phyloP scores from a whole-genome alignment of 2,888 invertebrate species.

The Pherbina coryleti region DNA sequence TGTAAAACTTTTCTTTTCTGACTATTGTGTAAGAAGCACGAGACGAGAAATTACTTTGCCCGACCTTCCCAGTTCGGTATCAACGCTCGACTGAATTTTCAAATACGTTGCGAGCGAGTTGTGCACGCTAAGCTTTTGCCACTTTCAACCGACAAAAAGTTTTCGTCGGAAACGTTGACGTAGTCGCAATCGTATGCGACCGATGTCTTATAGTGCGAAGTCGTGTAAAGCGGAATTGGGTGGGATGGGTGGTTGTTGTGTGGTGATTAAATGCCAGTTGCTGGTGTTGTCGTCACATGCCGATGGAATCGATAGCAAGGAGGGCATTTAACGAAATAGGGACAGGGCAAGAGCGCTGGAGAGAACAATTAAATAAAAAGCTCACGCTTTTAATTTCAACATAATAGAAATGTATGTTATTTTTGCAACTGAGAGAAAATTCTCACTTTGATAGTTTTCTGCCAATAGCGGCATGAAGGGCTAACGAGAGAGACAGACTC shows the following conservation, averaged over 20 bases:
- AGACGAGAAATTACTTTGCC: constrained; percentile 62
- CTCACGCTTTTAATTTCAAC: constrained; percentile 38
- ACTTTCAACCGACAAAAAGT: constrained; percentile 28
- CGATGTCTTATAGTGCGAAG: neutral
- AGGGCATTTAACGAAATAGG: neutral
- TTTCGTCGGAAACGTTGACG: constrained; percentile 24
- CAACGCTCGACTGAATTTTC: constrained; percentile 69
- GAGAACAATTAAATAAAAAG: constrained; percentile 22
- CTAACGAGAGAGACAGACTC: neutral
- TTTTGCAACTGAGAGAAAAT: constrained; percentile 58
- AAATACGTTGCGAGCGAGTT: constrained; percentile 59
- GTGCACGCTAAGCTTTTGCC: constrained; percentile 25
- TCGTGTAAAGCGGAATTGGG: neutral
- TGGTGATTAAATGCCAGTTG: neutral
- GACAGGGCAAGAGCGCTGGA: neutral
- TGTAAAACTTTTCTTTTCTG: constrained; percentile 25
- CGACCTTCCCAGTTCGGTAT: constrained; percentile 69
- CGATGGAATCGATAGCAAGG: constrained; percentile 23
- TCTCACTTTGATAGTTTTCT: neutral
- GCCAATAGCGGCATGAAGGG: neutral
- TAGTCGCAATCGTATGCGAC: neutral
- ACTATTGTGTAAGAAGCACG: constrained; percentile 64
- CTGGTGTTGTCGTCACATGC: constrained; percentile 33
- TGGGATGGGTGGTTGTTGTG: neutral
- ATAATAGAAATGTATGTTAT: constrained; percentile 58